Conservation (phyloP, 2,888 invertebrate genomes). For the Tineola bisselliella region DNA sequence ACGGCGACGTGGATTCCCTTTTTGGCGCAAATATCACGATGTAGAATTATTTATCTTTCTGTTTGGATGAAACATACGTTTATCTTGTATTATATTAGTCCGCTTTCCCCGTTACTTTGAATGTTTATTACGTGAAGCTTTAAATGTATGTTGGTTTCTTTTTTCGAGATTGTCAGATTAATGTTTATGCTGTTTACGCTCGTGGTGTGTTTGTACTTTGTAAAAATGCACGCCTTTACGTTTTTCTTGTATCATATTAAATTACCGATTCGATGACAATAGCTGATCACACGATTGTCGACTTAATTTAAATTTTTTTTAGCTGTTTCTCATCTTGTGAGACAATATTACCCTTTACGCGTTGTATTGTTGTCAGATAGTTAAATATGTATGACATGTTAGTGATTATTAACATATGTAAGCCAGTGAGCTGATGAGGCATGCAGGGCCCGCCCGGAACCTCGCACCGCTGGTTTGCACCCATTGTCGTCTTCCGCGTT, state of each 20-base stretch:
- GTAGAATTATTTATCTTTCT: constrained; percentile 31
- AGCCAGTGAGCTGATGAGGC: constrained; percentile 44
- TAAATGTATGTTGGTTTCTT: neutral
- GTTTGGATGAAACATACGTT: neutral
- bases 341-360: too few relatives aligned
- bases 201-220: too few relatives aligned
- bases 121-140: neutral
- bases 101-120: neutral
- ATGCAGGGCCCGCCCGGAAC: constrained; percentile 51
- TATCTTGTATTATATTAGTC: neutral
- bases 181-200: neutral
- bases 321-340: too few relatives aligned
- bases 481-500: constrained; percentile 55
- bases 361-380: neutral
- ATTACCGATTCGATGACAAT: too few relatives aligned
- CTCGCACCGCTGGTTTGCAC: constrained; percentile 39
- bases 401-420: constrained; percentile 3
- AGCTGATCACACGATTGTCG: too few relatives aligned
- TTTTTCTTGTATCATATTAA: too few relatives aligned
- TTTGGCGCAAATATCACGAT: constrained; percentile 25
- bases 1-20: neutral
- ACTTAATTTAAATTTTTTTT: too few relatives aligned
- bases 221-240: too few relatives aligned
- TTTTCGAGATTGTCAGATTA: neutral
- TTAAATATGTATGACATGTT: neutral